Evolutionary conservation across 2,888 invertebrate species (phyloP), one percentile per base, ranked within the genome.

Genomic region (Microplitis deprimator): DNA sequence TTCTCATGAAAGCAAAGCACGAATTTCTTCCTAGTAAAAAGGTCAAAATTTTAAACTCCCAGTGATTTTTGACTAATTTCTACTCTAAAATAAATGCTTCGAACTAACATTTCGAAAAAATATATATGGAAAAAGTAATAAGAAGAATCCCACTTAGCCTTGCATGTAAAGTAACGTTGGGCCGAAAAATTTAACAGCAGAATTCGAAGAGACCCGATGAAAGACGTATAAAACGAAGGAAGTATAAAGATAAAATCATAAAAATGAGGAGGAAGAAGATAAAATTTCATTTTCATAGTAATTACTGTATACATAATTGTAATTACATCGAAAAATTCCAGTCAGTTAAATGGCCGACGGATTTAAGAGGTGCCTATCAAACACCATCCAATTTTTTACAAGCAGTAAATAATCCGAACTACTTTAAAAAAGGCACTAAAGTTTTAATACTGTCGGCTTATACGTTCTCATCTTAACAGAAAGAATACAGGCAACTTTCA

Each of bases 381-480:
- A 50, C 50, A 50, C 50, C 50, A 50, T 50, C 50, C 50, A 50
- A 50, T 50, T 50, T 50, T 50, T 50, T 50, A 50, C 50, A 50
- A 50, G 50, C 50, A 50, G 13, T 50, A 13, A 50, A 50, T 50
- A 50, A 50, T 50, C 10, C 13, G 50, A 50, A 50, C 50, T 50
- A 50, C 50, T 50, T 50, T 13, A 50, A 50, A 29, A 50, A 50
- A 50, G 50, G 50, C 50, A 50, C 50, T 50, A 50, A 50, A 50
- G 50, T 50, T 50, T 50, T 50, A 50, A 50, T 50, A 50, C 50
- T 8, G 50, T 13, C 50, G 50, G 50, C 50, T 50, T 50, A 13
- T 50, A 50, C 13, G 50, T 13, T 50, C 13, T 13, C 50, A 50
- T 13, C 50, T 50, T 13, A 50, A 50, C 50, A 50, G 50, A 50